Evolutionary conservation across 2,797 vertebrate species (phyloP), one percentile per base, ranked within the genome.

Genomic region (Sebastolobus altivelis): DNA sequence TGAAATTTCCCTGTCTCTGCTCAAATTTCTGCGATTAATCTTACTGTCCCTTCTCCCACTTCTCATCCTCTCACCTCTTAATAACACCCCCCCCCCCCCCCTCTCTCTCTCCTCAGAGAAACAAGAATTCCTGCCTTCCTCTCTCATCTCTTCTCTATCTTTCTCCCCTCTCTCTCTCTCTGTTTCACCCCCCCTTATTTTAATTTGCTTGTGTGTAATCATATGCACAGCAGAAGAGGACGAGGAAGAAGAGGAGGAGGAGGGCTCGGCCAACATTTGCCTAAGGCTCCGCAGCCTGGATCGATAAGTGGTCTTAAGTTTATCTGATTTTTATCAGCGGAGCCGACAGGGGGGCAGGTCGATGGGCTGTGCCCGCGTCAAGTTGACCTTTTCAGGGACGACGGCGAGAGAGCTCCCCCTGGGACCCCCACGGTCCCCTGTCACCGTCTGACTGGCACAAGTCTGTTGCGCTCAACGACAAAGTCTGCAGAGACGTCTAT

Each of bases 281-380:
- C 97, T 97, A 97, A 97, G 96, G 96, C 97, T 92, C 83, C 60
- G 78, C 87, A 87, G 84, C 77, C 87, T 91, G 90, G 97, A 98
- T 99, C 98, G 93, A 99, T 99, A 97, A 98, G 97, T 96, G 96
- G 98, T 98, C 98, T 99, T 99, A 99, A 97, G 97, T 99, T 99
- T 99, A 99, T 99, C 98, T 99, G 98, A 99, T 99, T 99, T 99
- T 99, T 98, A 99, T 98, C 98, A 98, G 97, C 96, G 95, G 96
- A 97, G 97, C 96, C 96, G 97, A 98, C 97, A 97, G 96, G 96
- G 97, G 96, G 95, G 96, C 95, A 97, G 97, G 97, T 99, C 98
- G 98, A 99, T 98, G 96, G 96, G 97, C 96, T 97, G 96, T 97
- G 98, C 96, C 97, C 96, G 95, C 97, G 97, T 99, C 98, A 99